Evolutionary conservation across 2,113 vertebrate species (phyloP).

Genomic region (Alaudala cheleensis): DNA sequence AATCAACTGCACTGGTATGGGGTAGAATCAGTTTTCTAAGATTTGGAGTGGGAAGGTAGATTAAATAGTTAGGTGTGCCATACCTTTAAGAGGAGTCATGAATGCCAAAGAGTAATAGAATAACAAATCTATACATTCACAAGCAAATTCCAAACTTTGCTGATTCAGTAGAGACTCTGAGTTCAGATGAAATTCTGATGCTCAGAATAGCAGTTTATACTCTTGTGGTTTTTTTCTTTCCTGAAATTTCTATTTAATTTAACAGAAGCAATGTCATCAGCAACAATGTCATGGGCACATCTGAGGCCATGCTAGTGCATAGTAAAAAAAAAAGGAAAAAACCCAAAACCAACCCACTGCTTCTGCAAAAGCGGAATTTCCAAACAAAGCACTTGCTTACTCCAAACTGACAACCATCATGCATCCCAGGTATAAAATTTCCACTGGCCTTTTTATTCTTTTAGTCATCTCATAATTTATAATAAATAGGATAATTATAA

Average conservation of each 20-base stretch:
- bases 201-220: conserved; percentile 68
- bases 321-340: conserved; percentile 31
- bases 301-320: conserved; percentile 80
- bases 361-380: conserved; percentile 71
- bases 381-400: conserved; percentile 69
- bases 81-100: conserved; percentile 70
- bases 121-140: conserved; percentile 72
- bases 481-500: conserved; percentile 84
- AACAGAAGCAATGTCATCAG: conserved; percentile 78
- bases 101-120: conserved; percentile 77
- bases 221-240: conserved; percentile 51
- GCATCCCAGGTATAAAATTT: conserved; percentile 79
- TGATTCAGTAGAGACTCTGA: conserved; percentile 70
- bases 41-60: conserved; percentile 60
- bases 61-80: conserved; percentile 64
- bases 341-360: conserved; percentile 37
- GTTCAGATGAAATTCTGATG: conserved; percentile 73
- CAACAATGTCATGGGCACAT: conserved; percentile 74
- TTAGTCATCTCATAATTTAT: conserved; percentile 82
- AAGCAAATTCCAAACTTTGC: conserved; percentile 70
- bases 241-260: conserved; percentile 75
- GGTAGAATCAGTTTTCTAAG: conserved; percentile 64
- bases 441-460: conserved; percentile 81
- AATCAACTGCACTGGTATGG: conserved; percentile 72
- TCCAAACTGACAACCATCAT: conserved; percentile 73